Percentiles rank a stretch among this genome's conserved stretches.
Evolutionary conservation across 2,113 vertebrate genomes (phyloP).

Genomic region (Megaleporinus macrocephalus): DNA sequence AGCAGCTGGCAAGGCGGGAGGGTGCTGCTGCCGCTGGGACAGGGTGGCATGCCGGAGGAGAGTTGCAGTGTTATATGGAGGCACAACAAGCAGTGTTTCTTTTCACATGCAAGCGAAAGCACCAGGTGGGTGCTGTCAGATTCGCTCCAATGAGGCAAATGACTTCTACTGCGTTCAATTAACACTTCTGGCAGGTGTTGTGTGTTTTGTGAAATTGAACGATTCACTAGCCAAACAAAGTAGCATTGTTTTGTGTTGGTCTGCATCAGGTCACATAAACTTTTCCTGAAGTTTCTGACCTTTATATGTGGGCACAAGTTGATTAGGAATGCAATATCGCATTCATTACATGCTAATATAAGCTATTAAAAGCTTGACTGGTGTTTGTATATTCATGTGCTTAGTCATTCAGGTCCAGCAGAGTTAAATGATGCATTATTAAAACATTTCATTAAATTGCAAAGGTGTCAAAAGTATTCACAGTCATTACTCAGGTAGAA

Average conservation of each 20-base stretch:
- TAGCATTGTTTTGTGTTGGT: neutral
- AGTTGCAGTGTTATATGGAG: neutral
- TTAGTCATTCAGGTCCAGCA: no score
- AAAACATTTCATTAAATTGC: no score
- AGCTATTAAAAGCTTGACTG: no score
- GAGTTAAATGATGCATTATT: no score
- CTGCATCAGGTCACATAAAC: neutral
- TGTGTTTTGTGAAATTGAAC: constrained; percentile 9
- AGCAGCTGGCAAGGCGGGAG: neutral
- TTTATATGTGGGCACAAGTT: neutral
- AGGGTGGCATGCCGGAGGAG: neutral
- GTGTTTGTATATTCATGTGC: no score
- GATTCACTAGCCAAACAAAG: constrained; percentile 7
- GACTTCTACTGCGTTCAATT: constrained; percentile 6
- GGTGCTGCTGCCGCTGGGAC: neutral
- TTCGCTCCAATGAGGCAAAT: neutral
- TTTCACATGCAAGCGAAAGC: neutral
- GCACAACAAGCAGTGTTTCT: neutral
- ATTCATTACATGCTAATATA: no score
- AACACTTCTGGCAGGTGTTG: constrained; percentile 11
- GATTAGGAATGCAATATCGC: no score
- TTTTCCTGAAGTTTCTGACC: neutral
- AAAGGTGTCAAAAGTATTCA: no score
- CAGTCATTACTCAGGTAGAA: no score
- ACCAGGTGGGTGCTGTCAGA: constrained; percentile 29